A percentile compares a stretch with the other conserved stretches of the same genome.
phyloP scores from a whole-genome alignment of 2,113 vertebrate species.

The Rhinoptilus africanus region DNA sequence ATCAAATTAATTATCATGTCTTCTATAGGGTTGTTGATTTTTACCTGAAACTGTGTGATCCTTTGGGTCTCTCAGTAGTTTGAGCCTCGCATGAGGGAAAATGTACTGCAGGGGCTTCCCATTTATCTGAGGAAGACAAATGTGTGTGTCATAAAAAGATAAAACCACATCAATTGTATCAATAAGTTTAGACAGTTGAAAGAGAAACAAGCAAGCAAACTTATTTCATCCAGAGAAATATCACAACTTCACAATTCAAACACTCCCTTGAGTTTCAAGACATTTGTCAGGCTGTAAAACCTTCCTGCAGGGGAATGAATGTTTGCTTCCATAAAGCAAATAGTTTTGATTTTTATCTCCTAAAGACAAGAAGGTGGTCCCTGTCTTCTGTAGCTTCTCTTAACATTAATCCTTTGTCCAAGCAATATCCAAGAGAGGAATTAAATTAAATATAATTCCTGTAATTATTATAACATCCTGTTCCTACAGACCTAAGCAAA shows the following conservation, averaged over 20 bases:
- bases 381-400: neutral
- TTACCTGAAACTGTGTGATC: conserved; percentile 96
- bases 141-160: neutral
- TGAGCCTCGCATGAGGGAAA: conserved; percentile 89
- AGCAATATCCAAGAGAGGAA: neutral
- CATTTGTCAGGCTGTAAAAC: neutral
- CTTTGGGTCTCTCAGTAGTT: conserved; percentile 87
- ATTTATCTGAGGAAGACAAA: conserved; percentile 81
- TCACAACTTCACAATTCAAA: neutral
- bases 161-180: neutral
- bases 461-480: neutral
- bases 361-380: neutral
- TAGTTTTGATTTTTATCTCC: neutral
- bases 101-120: conserved; percentile 87
- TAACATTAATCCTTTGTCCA: neutral
- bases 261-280: neutral
- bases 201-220: neutral
- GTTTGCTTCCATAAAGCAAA: neutral
- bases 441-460: neutral
- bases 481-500: neutral
- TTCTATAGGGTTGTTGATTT: neutral
- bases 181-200: neutral
- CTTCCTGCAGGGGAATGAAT: neutral
- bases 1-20: neutral
- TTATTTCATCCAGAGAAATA: neutral